A percentile compares a stretch with the other conserved stretches of the same genome.
Conservation (phyloP, 2,888 invertebrate genomes). For the Oligia fasciuncula region DNA sequence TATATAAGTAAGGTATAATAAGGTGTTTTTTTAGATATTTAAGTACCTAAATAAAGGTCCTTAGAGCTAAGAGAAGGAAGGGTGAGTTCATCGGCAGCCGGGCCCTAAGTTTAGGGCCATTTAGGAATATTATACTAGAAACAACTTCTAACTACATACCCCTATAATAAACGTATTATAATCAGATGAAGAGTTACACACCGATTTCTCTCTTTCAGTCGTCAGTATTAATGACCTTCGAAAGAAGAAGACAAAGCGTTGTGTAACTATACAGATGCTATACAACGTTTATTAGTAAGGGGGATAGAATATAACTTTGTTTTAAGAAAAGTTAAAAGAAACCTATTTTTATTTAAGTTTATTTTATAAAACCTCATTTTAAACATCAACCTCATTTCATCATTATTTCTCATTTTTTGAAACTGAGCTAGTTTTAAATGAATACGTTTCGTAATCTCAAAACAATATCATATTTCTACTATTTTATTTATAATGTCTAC, state of each 20-base stretch:
- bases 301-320: background rate
- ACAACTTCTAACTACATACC: slow-evolving; percentile 1
- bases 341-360: background rate
- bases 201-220: too few relatives aligned
- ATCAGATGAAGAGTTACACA: too few relatives aligned
- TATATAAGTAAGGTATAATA: background rate
- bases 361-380: background rate
- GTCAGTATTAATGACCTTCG: too few relatives aligned
- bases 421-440: too few relatives aligned
- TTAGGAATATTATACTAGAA: background rate
- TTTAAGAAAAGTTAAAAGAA: background rate
- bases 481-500: background rate
- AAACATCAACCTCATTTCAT: background rate
- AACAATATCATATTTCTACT: background rate
- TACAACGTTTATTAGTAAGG: too few relatives aligned
- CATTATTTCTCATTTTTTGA: background rate
- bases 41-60: slow-evolving; percentile 62
- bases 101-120: slow-evolving; percentile 22
- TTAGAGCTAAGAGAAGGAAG: slow-evolving; percentile 75
- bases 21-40: background rate
- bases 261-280: too few relatives aligned
- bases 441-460: slow-evolving; percentile 2
- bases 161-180: too few relatives aligned
- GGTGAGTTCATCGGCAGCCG: slow-evolving; percentile 82
- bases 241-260: too few relatives aligned